Evolutionary conservation across 2,113 vertebrate species (phyloP), one percentile per base, ranked within the genome.

Genomic region (Megalops atlanticus): DNA sequence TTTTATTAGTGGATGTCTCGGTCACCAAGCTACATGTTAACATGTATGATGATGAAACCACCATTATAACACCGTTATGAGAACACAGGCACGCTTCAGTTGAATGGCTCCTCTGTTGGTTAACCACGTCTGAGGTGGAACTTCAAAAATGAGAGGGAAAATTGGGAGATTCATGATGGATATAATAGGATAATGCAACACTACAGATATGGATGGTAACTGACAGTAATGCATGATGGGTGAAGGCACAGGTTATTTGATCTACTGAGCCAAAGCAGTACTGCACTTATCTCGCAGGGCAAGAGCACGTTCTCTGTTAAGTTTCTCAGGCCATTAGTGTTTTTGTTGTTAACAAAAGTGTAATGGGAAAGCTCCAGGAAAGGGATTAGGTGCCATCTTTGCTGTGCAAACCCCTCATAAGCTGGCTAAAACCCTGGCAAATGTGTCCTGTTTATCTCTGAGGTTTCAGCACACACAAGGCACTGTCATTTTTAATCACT

Each of bases 331-430:
- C 39, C 49, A 16, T 52, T 64, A 36, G 40, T 38, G 47, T 45
- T 47, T 71, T 49, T 79, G 41, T 78, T 78, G 18, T 69, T 21
- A 43, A 78, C n/a, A 64, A 40, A 69, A 43, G 35, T 68, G 58
- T 45, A 52, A 49, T 76, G 40, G 7, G 70, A 80, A 74, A 39
- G 24, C n/a, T 52, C 73, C 72, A 74, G 33, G 35, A 68, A 16
- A n/a, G 52, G 72, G 47, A 27, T 58, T 75, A 33, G 27, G 80
- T 14, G 8, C 27, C 12, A 38, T 24, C 27, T 76, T 45, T 31
- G 49, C 80, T 35, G 39, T 58, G 27, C 38, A 75, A 76, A 76
- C 40, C 21, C 18, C 4, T n/a, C 74, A 2, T 80, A 73, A 80
- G 70, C 68, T 45, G 33, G 69, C 45, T 73, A n/a, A 73, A 77